Evolutionary conservation across 2,888 invertebrate species (phyloP).

Genomic region (Panzeria rudis): DNA sequence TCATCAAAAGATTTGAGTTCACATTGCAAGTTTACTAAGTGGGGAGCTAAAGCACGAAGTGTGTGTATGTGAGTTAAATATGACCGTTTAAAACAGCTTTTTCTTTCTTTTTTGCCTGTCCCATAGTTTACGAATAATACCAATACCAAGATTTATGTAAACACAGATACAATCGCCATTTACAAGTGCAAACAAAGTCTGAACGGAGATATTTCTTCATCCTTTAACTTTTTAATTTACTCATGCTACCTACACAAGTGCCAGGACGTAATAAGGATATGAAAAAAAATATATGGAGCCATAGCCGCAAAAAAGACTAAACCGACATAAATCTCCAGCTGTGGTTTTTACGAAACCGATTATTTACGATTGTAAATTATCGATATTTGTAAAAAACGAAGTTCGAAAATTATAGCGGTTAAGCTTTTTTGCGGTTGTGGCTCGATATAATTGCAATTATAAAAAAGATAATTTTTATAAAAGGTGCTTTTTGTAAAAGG

Average conservation of each 20-base stretch:
- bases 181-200: conserved; percentile 8
- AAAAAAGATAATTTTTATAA: too few species aligned
- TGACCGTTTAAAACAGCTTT: conserved; percentile 13
- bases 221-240: neutral
- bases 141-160: conserved; percentile 49
- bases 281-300: too few species aligned
- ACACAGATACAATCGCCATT: neutral
- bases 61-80: neutral
- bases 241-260: neutral
- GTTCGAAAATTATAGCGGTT: too few species aligned
- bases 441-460: too few species aligned
- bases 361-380: too few species aligned
- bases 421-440: too few species aligned
- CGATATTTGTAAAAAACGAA: too few species aligned
- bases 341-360: too few species aligned
- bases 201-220: conserved; percentile 13
- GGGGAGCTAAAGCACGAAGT: neutral
- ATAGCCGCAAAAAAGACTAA: too few species aligned
- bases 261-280: neutral
- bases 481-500: too few species aligned
- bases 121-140: conserved; percentile 19
- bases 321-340: too few species aligned
- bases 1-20: neutral
- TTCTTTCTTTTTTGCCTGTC: neutral
- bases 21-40: neutral